Evolutionary conservation across 2,113 vertebrate genomes (phyloP).

Genomic region (Sphaerodactylus townsendi): DNA sequence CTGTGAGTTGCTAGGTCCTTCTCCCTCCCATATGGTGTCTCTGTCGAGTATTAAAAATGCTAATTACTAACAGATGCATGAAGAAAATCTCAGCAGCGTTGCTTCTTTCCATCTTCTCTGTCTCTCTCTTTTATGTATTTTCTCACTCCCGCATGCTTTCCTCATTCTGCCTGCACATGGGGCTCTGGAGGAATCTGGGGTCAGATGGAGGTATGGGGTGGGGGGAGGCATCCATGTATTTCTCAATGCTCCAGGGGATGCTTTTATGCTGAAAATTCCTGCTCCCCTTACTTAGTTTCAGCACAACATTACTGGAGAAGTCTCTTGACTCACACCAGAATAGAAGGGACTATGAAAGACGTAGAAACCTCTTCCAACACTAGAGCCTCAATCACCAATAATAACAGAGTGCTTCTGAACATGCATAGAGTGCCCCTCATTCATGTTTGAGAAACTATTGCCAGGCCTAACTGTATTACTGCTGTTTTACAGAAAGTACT

Average conservation of each 20-base stretch:
- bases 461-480: too few relatives aligned
- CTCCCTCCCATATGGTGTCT: slow-evolving; percentile 63
- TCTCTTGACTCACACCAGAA: neutral
- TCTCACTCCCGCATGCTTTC: neutral
- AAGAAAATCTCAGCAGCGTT: slow-evolving; percentile 55
- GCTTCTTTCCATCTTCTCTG: slow-evolving; percentile 10
- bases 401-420: neutral
- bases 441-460: neutral
- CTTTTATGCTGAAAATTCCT: too few relatives aligned
- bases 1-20: slow-evolving; percentile 5
- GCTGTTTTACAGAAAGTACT: too few relatives aligned
- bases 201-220: neutral
- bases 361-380: neutral
- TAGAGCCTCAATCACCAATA: neutral
- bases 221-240: neutral
- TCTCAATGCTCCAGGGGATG: neutral
- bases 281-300: neutral
- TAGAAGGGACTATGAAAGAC: neutral
- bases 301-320: neutral
- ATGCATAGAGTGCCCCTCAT: neutral
- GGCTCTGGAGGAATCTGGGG: neutral
- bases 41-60: slow-evolving; percentile 69
- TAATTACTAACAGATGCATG: slow-evolving; percentile 78
- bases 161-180: neutral
- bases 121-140: neutral